Percentiles rank a stretch among this genome's conserved stretches.
Evolutionary conservation across 2,888 invertebrate genomes (phyloP).

Genomic region (Meiosimyza decipiens): DNA sequence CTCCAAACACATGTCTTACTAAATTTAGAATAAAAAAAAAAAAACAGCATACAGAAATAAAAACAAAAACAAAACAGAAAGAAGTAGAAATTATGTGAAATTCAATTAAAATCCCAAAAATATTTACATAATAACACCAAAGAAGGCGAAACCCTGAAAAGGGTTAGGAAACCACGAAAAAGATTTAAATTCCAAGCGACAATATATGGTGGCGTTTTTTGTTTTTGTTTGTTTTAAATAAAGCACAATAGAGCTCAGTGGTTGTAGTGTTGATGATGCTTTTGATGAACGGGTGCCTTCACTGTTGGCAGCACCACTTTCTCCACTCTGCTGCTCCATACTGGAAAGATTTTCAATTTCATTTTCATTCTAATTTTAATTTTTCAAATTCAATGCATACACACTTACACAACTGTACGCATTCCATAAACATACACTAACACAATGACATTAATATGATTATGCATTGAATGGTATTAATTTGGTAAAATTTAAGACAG

Average conservation of each 20-base stretch:
- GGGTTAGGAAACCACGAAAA: slow-evolving; percentile 33
- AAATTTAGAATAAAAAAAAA: too few relatives aligned
- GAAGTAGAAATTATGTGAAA: slow-evolving; percentile 27
- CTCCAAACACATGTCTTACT: too few relatives aligned
- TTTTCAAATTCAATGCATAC: not conserved
- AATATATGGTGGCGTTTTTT: slow-evolving; percentile 13
- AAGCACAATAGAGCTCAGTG: not conserved
- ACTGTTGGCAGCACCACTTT: not conserved
- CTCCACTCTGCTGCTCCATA: not conserved
- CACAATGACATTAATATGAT: slow-evolving; percentile 33
- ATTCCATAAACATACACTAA: not conserved
- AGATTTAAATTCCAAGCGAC: slow-evolving; percentile 30
- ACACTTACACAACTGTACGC: not conserved
- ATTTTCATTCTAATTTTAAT: slow-evolving; percentile 10
- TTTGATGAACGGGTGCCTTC: not conserved
- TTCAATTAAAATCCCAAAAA: slow-evolving; percentile 38
- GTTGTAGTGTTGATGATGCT: slow-evolving; percentile 1
- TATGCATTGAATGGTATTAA: slow-evolving; percentile 37
- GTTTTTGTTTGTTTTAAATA: not conserved
- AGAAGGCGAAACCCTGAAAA: not conserved
- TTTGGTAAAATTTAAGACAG: slow-evolving; percentile 18
- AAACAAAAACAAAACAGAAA: not conserved
- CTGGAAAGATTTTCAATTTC: slow-evolving; percentile 14
- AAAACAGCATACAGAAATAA: too few relatives aligned
- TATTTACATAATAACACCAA: slow-evolving; percentile 31